Evolutionary conservation across 2,888 invertebrate genomes (phyloP), one percentile per base, ranked within the genome.

Genomic region (Acleris emargana): DNA sequence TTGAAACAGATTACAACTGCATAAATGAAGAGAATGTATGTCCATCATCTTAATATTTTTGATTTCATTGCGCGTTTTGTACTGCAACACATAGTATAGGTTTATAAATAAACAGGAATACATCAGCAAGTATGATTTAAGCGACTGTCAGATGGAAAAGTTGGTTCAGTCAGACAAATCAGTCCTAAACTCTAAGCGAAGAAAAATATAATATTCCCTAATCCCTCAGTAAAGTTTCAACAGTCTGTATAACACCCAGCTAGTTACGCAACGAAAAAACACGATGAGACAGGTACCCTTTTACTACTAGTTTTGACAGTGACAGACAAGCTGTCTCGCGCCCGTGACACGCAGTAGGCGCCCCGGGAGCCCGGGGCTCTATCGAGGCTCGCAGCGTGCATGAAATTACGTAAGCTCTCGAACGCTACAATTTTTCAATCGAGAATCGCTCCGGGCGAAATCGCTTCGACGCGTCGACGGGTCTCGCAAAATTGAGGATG

Each of bases 341-440:
- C 57, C 60, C 60, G 66, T 57, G 66, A 57, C 55, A 57, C 60
- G 57, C 52, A 61, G 61, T 60, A 66, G 55, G 64, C 51, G 50
- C 64, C 74, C 66, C 70, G 64, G 76, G 77, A 38, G 38, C 77
- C 68, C 63, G 73, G 80, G 75, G 72, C 72, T 74, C 73, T 74
- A 78, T 75, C 73, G 68, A 57, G 67, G 73, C 68, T 73, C 75
- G 73, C 80, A 80, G 82, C 73, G 80, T 75, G 80, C 78, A 81
- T 81, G 78, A 83, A 86, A 89, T 90, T 85, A 86, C 87, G 81
- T 84, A 83, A 86, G 81, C 83, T 69, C 75, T 69, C 73, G 73
- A 75, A 73, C 76, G 83, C 78, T 76, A 87, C 88, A 85, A 90
- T 90, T 89, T 91, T 91, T 91, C 91, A 89, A 91, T 89, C 84